Base-by-base conservation (phyloP, 2,888 invertebrate species). In the Harmothoe impar region DNA sequence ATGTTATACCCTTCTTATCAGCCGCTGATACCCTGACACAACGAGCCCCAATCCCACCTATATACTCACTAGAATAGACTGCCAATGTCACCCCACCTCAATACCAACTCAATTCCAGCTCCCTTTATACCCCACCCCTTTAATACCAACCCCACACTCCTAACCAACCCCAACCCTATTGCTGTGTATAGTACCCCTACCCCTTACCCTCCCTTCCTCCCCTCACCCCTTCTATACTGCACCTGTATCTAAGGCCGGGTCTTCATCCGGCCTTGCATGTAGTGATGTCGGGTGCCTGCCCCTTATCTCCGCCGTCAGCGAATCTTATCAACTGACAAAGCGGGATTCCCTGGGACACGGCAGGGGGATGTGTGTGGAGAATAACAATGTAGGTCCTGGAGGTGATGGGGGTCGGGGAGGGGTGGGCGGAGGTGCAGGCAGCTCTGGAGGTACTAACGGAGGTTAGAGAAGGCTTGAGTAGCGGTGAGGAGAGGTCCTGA, bases 321-420 rank as follows among this genome's bases (percentile, higher is more conserved):
- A 54, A 86, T 86, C 86, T 86, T 86, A 86, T 86, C 86, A 86
- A 25, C 31, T 12, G 86, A 86, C 54, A 86, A 52, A 86, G 86
- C 33, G 56, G 86, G 86, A 86, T 52, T 86, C 43, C 17, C 25
- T 5, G 25, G 31, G 77, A 31, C 29, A 77, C 77, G 77, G 23
- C 43, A 25, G 81, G 35, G 81, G 35, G 81, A 0, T 12, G 81
- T 17, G 81, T 43, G 43, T 7, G 43, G 43, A 81, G 81, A 81
- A 81, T 81, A 81, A 81, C 43, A 33, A 81, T 81, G 43, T 25
- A 43, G 43, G 43, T 3, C 15, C 81, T 35, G 43, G 81, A 81
- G 81, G 81, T 15, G 81, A 17, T 43, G 17, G 23, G 81, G 35
- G 81, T 35, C 17, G 81, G 43, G 43, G 77, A n/a, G 77, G 77